Base-by-base conservation (phyloP, 2,888 invertebrate genomes). In the Spodoptera picta region DNA sequence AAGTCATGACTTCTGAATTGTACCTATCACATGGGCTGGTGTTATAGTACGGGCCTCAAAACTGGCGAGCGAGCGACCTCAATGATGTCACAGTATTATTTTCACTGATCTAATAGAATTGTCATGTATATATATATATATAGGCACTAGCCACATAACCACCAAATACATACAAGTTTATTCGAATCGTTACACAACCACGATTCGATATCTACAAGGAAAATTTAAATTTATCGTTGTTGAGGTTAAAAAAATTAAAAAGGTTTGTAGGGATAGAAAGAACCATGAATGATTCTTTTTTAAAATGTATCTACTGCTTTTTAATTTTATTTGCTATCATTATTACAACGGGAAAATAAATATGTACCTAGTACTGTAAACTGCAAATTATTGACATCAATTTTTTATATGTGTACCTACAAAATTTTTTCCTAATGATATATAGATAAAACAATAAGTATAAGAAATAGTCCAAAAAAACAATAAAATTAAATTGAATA, bases 21-120 rank as follows among this genome's bases (percentile, higher is more conserved):
- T 43, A n/a, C 9, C 10, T 51, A 5, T 36, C 11, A 5, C 14
- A 10, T 0, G 19, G 19, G 19, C 19, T 19, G 1, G 19, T 19
- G 19, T 19, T 19, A 19, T 14, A 42, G 7, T 23, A 27, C 47
- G 12, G 60, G 69, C 69, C 73, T 68, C 74, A 68, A 60, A 12
- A 41, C 14, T 9, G 36, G 23, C 45, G 42, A 14, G 19, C 24
- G 36, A n/a, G 52, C 4, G 55, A 74, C 73, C 60, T 69, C 69
- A 52, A 43, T 60, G 54, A 69, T 47, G 55, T 61, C 68, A 60
- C 48, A 73, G 31, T 6, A 31, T 6, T 23, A 27, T 41, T 56
- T 43, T 55, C 14, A 36, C 36, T 45, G n/a, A 59, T 27, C 0
- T 24, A 43, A 54, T 44, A 44, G 11, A 60, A 60, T 36, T n/a